phyloP scores from a whole-genome alignment of 2,113 vertebrate genomes.

The Calyptommatus sinebrachiatus region DNA sequence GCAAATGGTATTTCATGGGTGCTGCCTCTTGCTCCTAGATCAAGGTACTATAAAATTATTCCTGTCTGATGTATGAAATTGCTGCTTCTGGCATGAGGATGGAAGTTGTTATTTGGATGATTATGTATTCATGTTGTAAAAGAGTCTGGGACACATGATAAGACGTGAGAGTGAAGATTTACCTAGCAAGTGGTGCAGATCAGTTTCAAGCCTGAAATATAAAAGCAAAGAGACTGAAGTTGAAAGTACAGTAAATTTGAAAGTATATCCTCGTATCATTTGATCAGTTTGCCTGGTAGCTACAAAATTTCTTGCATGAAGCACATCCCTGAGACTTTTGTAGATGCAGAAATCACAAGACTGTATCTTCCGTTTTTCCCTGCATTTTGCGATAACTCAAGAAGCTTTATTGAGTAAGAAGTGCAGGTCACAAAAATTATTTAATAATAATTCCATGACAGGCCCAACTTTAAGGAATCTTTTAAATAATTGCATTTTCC shows the following conservation, averaged over 20 bases:
- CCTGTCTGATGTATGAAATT: neutral
- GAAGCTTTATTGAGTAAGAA: neutral
- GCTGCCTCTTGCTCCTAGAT: too few relatives aligned
- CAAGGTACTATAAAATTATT: neutral
- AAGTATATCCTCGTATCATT: neutral
- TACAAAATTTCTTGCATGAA: neutral
- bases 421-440: fast-evolving
- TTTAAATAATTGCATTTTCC: neutral
- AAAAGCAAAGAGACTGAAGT: neutral
- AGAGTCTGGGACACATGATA: neutral
- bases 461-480: neutral
- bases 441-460: neutral
- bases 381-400: neutral
- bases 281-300: neutral
- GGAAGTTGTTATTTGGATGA: neutral
- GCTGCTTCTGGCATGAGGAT: neutral
- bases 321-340: neutral
- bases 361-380: neutral
- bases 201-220: neutral
- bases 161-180: neutral
- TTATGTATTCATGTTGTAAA: neutral
- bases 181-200: neutral
- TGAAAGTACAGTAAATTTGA: neutral
- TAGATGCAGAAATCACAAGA: neutral
- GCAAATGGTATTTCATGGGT: too few relatives aligned